Evolutionary conservation across 2,797 vertebrate species (phyloP), one percentile per base, ranked within the genome.

Genomic region (Xyrichtys novacula): DNA sequence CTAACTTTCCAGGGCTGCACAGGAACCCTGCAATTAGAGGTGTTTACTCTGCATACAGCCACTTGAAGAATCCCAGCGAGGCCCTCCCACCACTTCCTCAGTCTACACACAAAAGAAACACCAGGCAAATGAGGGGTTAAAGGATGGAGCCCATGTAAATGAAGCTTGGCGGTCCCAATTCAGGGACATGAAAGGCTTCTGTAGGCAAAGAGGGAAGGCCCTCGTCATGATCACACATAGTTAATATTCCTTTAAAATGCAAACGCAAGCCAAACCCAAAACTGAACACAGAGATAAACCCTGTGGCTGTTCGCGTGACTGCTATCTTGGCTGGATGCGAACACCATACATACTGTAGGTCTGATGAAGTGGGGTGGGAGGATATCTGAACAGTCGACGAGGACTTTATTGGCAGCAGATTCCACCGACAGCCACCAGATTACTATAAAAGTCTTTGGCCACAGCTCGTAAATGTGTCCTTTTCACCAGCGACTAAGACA

Each of bases 111-210:
- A 90, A 88, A n/a, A 90, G 84, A 85, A 65, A 65, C 14, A 52
- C 31, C 9, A 71, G 74, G 83, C 73, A 70, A 85, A 70, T 47
- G 62, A 83, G 78, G 76, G 90, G 83, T 87, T 88, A 81, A 85
- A 84, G 75, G 82, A 89, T 57, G 88, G 82, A 86, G 79, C 83
- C 78, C 78, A 91, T 91, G 89, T 84, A 91, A 92, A 92, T 92
- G 76, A 91, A 85, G 74, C 77, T 85, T 46, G 64, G 84, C 81
- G 64, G 83, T 76, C 70, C 81, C 85, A 78, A 88, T 91, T 91
- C 89, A 91, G 75, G 78, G 72, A 87, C 86, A 87, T 89, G 85
- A 90, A 90, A 91, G 86, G 80, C 78, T 81, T 85, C 79, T 81
- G 73, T 81, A 57, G 59, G 83, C 60, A 83, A 73, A 80, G 76